Evolutionary conservation across 2,888 invertebrate genomes (phyloP), one percentile per base, ranked within the genome.

Genomic region (Torymus tubicola): DNA sequence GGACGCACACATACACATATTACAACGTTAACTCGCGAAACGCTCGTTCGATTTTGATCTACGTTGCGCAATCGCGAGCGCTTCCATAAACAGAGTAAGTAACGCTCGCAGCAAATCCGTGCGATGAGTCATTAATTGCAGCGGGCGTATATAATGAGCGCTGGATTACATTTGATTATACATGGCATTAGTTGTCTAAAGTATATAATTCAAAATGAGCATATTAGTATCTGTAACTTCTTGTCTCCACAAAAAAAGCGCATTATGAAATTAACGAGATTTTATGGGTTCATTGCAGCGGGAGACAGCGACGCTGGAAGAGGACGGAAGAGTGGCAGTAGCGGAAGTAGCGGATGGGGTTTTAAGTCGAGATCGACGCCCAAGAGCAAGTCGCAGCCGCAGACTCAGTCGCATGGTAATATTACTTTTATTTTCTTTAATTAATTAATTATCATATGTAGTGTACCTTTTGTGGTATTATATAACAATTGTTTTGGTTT

Each of bases 251-350:
- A n/a, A n/a, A n/a, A n/a, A n/a, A n/a, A n/a, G n/a, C n/a, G n/a
- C n/a, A 8, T 31, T 31, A 31, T 31, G 3, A 8, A 31, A 31
- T 31, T 31, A 8, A 31, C 31, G 31, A 31, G 31, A 31, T 31
- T 31, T 2, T 31, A 0, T 3, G 31, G 31, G 3, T 31, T 31
- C n/a, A 67, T 80, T 31, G 72, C 42, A 84, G 84, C 24, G 31
- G 80, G 80, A 81, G 84, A 85, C 55, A 84, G 82, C 75, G 86
- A 87, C 24, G 85, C 85, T 8, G 64, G 86, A 12, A 80, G 85
- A 81, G 50, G 85, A 16, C 83, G 88, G 69, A 83, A 85, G 21
- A 78, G 87, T 13, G 83, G 86, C 18, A 71, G 84, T 13, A 75
- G 85, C 8, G 71, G 83, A 61, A 60, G 64, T 60, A 72, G 58